Percentiles rank a stretch among this genome's conserved stretches.
These are phyloP conservation scores for Leptura quadrifasciata DNA, from an alignment of 2,888 invertebrate genomes.

Conservation along the genomic window DNA sequence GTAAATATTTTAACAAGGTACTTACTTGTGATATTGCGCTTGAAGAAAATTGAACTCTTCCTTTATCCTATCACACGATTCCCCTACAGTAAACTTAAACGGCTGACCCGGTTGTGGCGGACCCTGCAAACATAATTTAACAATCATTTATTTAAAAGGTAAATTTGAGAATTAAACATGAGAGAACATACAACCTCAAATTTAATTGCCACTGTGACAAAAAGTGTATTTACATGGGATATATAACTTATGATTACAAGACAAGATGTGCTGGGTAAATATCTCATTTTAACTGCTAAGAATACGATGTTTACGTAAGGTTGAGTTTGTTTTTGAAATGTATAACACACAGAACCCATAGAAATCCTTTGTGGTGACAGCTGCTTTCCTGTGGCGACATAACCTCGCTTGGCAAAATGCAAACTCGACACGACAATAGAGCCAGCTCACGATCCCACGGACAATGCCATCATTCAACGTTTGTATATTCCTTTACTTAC, in stretches of 20 bases:
- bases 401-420: slow-evolving; percentile 50
- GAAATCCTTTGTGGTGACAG: slow-evolving; percentile 60
- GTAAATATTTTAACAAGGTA: slow-evolving; percentile 62
- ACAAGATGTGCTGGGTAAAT: slow-evolving; percentile 46
- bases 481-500: slow-evolving; percentile 7
- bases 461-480: slow-evolving; percentile 50
- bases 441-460: slow-evolving; percentile 48
- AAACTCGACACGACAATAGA: slow-evolving; percentile 49
- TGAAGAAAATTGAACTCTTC: slow-evolving; percentile 97
- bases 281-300: slow-evolving; percentile 46
- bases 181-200: slow-evolving; percentile 5
- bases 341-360: slow-evolving; percentile 50
- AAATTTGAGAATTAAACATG: neutral
- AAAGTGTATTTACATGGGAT: slow-evolving; percentile 17
- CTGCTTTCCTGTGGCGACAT: slow-evolving; percentile 59
- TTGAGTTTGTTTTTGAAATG: slow-evolving; percentile 49
- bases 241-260: slow-evolving; percentile 45
- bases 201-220: slow-evolving; percentile 14
- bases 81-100: slow-evolving; percentile 94
- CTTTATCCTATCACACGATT: slow-evolving; percentile 95
- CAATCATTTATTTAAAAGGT: neutral
- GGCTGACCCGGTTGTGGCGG: slow-evolving; percentile 93
- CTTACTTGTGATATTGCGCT: slow-evolving; percentile 97
- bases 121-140: slow-evolving; percentile 78
- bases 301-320: slow-evolving; percentile 46